Base-by-base conservation (phyloP, 2,888 invertebrate genomes). In the Napeogenes sylphis region DNA sequence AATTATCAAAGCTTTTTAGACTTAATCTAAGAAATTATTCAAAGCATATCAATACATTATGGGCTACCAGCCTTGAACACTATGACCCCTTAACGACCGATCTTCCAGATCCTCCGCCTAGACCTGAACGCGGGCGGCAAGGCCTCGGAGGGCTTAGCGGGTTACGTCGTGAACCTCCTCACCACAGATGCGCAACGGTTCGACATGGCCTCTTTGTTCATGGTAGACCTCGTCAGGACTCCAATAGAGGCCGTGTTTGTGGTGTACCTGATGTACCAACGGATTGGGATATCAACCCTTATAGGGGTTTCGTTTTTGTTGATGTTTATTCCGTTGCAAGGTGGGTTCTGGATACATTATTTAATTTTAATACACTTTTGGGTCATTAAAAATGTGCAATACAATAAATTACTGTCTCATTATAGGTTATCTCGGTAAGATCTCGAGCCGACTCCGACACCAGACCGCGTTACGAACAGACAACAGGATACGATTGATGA, bases 121-220 rank as follows among this genome's bases (percentile, higher is more conserved):
- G 96, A 95, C 73, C 91, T 94, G 70, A 92, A 92, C 0, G 93
- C 95, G 0, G 87, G 86, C 1, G 84, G 85, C 13, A 83, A 91
- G 67, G 81, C 90, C 89, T 75, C 95, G 82, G 83, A 94, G 92
- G 88, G 93, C 85, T 62, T 95, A 92, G 65, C 86, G 91, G 79
- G 94, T 87, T 68, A 93, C 93, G 85, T 96, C 93, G 59, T 96
- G 58, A 94, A 96, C 84, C 82, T 97, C 45, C 81, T 98, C 66
- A 96, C 97, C 0, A 97, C 97, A 62, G 98, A 98, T 82, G 96
- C 97, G 0, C 94, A 94, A 69, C 87, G 97, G 64, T 97, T 98
- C 82, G 97, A 98, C 82, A 92, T 95, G 84, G 94, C 95, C 8
- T 92, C 94, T 30, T 87, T 96, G 59, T 96, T 96, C 79, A 84